phyloP scores from a whole-genome alignment of 2,888 invertebrate genomes.

The Deroplatys truncata region DNA sequence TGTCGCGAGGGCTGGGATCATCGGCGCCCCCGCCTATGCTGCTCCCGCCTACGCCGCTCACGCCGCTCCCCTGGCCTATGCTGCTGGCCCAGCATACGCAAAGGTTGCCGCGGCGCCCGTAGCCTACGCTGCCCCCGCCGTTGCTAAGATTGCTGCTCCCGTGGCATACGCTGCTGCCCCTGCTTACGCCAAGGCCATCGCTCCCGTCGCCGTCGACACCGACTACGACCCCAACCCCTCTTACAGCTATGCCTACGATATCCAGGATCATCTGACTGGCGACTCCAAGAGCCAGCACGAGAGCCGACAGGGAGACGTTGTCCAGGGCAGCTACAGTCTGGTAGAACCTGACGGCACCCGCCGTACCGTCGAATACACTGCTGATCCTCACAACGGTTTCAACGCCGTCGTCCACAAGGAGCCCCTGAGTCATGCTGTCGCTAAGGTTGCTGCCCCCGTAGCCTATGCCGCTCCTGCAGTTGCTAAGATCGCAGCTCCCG shows the following conservation, averaged over 20 bases:
- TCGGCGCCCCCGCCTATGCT: slow-evolving; percentile 27
- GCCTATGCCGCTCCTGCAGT: slow-evolving; percentile 32
- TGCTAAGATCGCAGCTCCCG: slow-evolving; percentile 23
- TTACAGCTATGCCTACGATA: slow-evolving; percentile 25
- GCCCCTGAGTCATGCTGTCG: slow-evolving; percentile 39
- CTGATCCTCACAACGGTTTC: slow-evolving; percentile 29
- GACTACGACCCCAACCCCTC: slow-evolving; percentile 24
- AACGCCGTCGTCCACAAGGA: slow-evolving; percentile 26
- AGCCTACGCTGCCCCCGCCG: slow-evolving; percentile 34
- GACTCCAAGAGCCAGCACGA: slow-evolving; percentile 19
- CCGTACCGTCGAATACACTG: slow-evolving; percentile 38
- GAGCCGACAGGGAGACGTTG: slow-evolving; percentile 26
- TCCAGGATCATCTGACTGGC: slow-evolving; percentile 24
- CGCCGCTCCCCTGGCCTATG: slow-evolving; percentile 15
- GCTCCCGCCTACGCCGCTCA: slow-evolving; percentile 12
- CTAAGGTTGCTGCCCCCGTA: slow-evolving; percentile 40
- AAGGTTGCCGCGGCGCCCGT: slow-evolving; percentile 27
- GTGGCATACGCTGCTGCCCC: slow-evolving; percentile 30
- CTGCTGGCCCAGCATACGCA: slow-evolving; percentile 22
- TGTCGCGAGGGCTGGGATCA: slow-evolving; percentile 26
- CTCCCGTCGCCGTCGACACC: slow-evolving; percentile 28
- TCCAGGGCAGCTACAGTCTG: slow-evolving; percentile 28
- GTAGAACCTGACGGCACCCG: slow-evolving; percentile 24
- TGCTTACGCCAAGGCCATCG: slow-evolving; percentile 34
- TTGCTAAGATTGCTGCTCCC: neutral